Conservation (phyloP, 2,888 invertebrate species). For the Ectemnius lituratus region DNA sequence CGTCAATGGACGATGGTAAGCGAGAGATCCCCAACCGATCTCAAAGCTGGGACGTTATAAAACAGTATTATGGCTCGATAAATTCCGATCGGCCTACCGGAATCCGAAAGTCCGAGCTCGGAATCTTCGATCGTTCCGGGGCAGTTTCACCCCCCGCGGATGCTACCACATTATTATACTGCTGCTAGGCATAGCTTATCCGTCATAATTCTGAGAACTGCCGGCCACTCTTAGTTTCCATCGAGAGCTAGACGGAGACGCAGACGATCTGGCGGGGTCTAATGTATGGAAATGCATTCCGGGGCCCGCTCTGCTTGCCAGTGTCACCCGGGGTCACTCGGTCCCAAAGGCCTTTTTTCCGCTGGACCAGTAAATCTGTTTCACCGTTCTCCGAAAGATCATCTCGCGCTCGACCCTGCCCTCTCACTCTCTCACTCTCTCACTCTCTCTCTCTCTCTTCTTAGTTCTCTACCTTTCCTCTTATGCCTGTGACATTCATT, state of each 20-base stretch:
- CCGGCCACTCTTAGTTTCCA: slow-evolving; percentile 20
- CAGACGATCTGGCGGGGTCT: slow-evolving; percentile 34
- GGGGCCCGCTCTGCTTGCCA: slow-evolving; percentile 50
- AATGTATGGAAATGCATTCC: slow-evolving; percentile 68
- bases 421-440: slow-evolving; percentile 41
- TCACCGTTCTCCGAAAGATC: slow-evolving; percentile 53
- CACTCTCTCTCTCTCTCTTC: slow-evolving; percentile 32
- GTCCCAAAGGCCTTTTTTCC: slow-evolving; percentile 51
- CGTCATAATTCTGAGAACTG: slow-evolving; percentile 63
- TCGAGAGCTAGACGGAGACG: background rate
- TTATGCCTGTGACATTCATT: background rate
- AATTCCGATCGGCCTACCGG: slow-evolving; percentile 60
- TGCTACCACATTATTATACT: slow-evolving; percentile 38
- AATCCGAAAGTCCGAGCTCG: slow-evolving; percentile 40
- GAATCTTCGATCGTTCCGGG: slow-evolving; percentile 34
- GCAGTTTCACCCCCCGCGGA: slow-evolving; percentile 32
- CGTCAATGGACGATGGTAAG: slow-evolving; percentile 6
- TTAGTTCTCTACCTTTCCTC: slow-evolving; percentile 32
- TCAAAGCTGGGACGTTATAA: slow-evolving; percentile 40
- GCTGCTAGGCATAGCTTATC: slow-evolving; percentile 40
- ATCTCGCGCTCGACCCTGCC: slow-evolving; percentile 57
- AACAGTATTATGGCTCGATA: slow-evolving; percentile 52
- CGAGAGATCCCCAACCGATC: slow-evolving; percentile 25
- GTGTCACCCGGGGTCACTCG: slow-evolving; percentile 64
- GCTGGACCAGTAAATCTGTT: slow-evolving; percentile 67